Evolutionary conservation across 2,113 vertebrate species (phyloP).

Genomic region (Cygnus buccinator): DNA sequence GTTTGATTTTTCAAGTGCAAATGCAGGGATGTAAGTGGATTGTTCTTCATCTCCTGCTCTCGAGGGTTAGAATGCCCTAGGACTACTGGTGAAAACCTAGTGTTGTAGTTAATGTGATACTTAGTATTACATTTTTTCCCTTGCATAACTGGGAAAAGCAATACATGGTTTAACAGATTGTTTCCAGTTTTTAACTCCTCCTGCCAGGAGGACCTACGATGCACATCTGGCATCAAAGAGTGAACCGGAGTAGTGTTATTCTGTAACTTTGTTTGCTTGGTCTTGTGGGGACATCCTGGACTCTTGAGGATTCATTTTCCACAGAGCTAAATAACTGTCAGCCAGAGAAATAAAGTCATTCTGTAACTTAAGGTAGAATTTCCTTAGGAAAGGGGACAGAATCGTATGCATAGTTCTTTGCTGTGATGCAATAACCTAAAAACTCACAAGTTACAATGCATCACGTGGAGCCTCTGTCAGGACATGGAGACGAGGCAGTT

Average conservation of each 20-base stretch:
- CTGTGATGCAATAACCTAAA: background rate
- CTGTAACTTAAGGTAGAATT: background rate
- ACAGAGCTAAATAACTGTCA: background rate
- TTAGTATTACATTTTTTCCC: background rate
- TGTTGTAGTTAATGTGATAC: background rate
- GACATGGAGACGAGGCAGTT: background rate
- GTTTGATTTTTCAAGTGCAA: background rate
- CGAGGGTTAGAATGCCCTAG: background rate
- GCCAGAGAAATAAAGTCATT: background rate
- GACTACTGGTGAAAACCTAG: background rate
- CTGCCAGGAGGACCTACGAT: background rate
- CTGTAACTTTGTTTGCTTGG: fast-evolving
- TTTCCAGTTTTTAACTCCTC: background rate
- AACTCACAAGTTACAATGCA: fast-evolving
- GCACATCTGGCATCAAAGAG: background rate
- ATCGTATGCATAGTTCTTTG: background rate
- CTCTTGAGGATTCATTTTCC: background rate
- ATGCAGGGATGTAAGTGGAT: background rate
- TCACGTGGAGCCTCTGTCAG: background rate
- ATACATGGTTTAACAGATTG: background rate
- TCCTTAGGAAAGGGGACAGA: background rate
- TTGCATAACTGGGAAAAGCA: background rate
- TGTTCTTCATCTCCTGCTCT: background rate
- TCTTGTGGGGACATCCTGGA: background rate
- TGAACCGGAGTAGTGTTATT: background rate